These are phyloP conservation scores for Paratilapia polleni DNA, from an alignment of 2,113 vertebrate genomes.

Conservation along the genomic window DNA sequence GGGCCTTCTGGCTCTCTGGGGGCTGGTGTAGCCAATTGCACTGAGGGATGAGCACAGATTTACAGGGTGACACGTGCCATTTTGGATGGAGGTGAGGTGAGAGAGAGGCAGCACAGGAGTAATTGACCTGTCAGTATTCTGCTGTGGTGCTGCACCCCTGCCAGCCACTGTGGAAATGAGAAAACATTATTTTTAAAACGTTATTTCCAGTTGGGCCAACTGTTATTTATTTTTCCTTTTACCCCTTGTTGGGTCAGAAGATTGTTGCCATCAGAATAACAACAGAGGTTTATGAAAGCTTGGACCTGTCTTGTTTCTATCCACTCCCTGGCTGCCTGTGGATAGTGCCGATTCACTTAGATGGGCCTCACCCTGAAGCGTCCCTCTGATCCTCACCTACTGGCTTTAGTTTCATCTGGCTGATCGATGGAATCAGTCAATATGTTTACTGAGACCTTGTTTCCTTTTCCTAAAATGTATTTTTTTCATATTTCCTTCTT, in stretches of 20 bases:
- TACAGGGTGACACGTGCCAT: slow-evolving; percentile 80
- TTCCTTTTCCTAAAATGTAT: slow-evolving; percentile 50
- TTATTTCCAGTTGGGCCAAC: slow-evolving; percentile 71
- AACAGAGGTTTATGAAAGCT: slow-evolving; percentile 65
- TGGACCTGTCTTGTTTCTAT: slow-evolving; percentile 42
- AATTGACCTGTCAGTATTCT: slow-evolving; percentile 93
- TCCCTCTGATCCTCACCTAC: slow-evolving; percentile 42
- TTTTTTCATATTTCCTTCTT: slow-evolving; percentile 56
- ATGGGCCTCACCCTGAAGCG: slow-evolving; percentile 14
- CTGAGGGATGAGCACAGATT: slow-evolving; percentile 86
- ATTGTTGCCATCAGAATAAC: slow-evolving; percentile 63
- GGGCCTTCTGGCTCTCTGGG: slow-evolving; percentile 77
- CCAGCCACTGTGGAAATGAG: slow-evolving; percentile 84
- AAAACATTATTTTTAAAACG: slow-evolving; percentile 84
- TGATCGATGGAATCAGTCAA: slow-evolving; percentile 65
- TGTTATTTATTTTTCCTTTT: slow-evolving; percentile 72
- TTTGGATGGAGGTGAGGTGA: slow-evolving; percentile 79
- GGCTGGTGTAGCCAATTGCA: slow-evolving; percentile 74
- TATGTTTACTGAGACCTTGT: slow-evolving; percentile 68
- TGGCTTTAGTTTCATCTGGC: slow-evolving; percentile 61
- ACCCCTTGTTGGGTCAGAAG: slow-evolving; percentile 60
- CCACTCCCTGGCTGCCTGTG: slow-evolving; percentile 29
- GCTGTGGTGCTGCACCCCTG: slow-evolving; percentile 76
- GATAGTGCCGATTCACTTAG: slow-evolving; percentile 39
- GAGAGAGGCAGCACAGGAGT: slow-evolving; percentile 83